Base-by-base conservation (phyloP, 2,888 invertebrate genomes). In the Zygothrica quintamaculata region DNA sequence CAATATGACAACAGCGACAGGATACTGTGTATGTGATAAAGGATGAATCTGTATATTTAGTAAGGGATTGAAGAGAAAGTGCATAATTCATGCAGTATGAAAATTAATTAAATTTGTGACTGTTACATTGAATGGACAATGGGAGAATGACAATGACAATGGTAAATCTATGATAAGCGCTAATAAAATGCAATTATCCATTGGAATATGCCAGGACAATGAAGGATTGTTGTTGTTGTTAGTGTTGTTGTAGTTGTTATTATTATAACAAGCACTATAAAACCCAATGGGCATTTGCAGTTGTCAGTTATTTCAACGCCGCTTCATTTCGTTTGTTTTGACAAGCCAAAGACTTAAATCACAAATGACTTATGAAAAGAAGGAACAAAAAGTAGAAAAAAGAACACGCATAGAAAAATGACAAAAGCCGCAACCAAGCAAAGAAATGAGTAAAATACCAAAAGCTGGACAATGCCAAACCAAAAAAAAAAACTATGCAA, bases 301-400 rank as follows among this genome's bases (percentile, higher is more conserved):
- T 64, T 69, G 80, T 64, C 74, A 75, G 74, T 74, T 77, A 80
- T 76, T 84, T 84, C 78, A 71, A 78, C 71, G 84, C 81, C 71
- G 84, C 81, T 77, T 72, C 81, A 84, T 79, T 87, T 84, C 86
- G 66, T 74, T 77, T 80, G 82, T 82, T 85, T 87, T 85, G 79
- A 85, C 85, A 85, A 75, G 76, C 73, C 80, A 67, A 68, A 67
- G 77, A 81, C 76, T 80, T 77, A 76, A 77, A 72, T 77, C 77
- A 76, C 71, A 70, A 80, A 75, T 76, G 78, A 78, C 74, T 78
- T 78, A 71, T 71, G 71, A 39, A 39, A 8, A 40, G 40, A 62
- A 48, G 40, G 60, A 48, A 29, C 11, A 43, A 48, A 36, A 11
- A 43, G 11, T 48, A 47, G 16, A 18, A 26, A 43, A 33, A 22